Evolutionary conservation across 2,113 vertebrate genomes (phyloP).

Genomic region (Trematomus loennbergii): DNA sequence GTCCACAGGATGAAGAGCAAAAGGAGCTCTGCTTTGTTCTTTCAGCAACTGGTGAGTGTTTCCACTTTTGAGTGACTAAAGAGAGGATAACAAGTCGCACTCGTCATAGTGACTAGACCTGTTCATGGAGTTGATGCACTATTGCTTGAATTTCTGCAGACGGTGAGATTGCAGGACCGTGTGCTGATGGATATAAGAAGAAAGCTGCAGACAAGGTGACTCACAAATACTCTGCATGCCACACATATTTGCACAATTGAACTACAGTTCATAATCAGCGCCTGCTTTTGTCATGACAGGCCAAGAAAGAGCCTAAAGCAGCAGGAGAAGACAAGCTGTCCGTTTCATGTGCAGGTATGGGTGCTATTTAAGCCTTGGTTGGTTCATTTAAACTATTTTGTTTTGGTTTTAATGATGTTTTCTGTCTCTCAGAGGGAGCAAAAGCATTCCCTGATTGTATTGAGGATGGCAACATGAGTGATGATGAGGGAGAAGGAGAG

Average conservation of each 20-base stretch:
- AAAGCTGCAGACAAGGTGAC: conserved; percentile 53
- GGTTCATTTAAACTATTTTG: not conserved
- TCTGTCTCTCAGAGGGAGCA: conserved; percentile 25
- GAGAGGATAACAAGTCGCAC: too few species aligned
- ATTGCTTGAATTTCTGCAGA: conserved; percentile 14
- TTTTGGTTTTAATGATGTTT: conserved; percentile 12
- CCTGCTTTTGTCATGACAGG: conserved; percentile 25
- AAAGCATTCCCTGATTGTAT: not conserved
- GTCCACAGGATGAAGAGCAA: conserved; percentile 60
- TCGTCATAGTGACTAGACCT: not conserved
- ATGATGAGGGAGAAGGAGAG: conserved; percentile 70
- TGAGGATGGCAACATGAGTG: conserved; percentile 61
- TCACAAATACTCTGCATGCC: not conserved
- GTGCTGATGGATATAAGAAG: conserved; percentile 28
- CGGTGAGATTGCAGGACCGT: conserved; percentile 12
- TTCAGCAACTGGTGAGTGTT: conserved; percentile 51
- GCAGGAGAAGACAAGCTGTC: conserved; percentile 3
- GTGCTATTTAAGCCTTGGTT: fast-evolving
- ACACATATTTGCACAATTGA: not conserved
- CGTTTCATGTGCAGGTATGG: conserved; percentile 30
- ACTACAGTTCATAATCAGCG: not conserved
- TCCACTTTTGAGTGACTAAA: not conserved
- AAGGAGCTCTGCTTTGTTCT: not conserved
- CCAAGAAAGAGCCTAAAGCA: conserved; percentile 25
- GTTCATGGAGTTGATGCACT: not conserved